Base-by-base conservation (phyloP, 2,888 invertebrate species). In the Exocentrus adspersus region DNA sequence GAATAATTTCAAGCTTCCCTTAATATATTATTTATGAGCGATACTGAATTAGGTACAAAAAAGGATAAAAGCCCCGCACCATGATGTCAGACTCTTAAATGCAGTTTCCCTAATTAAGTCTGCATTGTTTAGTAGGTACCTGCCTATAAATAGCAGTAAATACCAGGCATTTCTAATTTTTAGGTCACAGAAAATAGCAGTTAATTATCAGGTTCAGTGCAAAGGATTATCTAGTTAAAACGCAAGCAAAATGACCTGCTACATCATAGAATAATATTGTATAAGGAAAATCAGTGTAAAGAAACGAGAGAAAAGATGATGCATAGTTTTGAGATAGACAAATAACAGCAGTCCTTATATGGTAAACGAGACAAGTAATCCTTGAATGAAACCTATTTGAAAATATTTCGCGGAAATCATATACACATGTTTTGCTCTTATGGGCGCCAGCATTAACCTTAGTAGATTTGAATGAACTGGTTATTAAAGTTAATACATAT, bases 141-240 rank as follows among this genome's bases (percentile, higher is more conserved):
- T 30, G 41, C 48, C n/a, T 7, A 21, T 58, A 48, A 48, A 32
- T 20, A 48, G 20, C 41, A 37, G 58, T 58, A 58, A 58, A 58
- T 58, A 48, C 37, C 48, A 48, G 7, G 58, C 58, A 58, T 37
- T 58, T 48, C 43, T 10, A 48, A 58, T 58, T 58, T 58, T 58
- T 58, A 58, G 58, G 58, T 58, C 58, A 58, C 32, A 58, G 48
- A 46, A 48, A 41, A 37, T 32, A n/a, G 37, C 48, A 58, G 41
- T 58, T 58, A 48, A 45, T 41, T 46, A 16, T 58, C 28, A 37
- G 59, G 50, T 51, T 42, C 41, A 41, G 51, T 37, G 73, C 72
- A 73, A 72, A 75, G 71, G 72, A 73, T 72, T 73, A 54, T 21
- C 16, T 54, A 14, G 43, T 43, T 43, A 28, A 43, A 14, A 54